Percentiles rank a stretch among this genome's conserved stretches.
Evolutionary conservation across 2,888 invertebrate genomes (phyloP).

Genomic region (Orthonevra nobilis): DNA sequence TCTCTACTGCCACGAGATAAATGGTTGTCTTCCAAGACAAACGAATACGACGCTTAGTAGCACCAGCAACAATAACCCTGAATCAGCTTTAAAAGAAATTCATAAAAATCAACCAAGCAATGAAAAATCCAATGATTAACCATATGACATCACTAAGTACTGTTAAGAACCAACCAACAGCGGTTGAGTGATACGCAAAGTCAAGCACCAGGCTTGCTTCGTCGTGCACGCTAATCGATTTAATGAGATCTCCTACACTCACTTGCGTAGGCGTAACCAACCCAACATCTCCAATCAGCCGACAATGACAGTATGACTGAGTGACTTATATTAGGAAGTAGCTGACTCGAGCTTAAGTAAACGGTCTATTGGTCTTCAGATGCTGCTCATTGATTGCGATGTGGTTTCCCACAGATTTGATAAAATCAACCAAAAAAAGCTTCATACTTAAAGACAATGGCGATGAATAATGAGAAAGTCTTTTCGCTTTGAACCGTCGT

Average conservation of each 20-base stretch:
- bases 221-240: slow-evolving; percentile 9
- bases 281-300: no score
- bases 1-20: no score
- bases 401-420: background rate
- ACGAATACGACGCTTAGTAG: no score
- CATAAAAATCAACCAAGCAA: slow-evolving; percentile 4
- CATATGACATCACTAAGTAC: slow-evolving; percentile 53
- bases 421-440: slow-evolving; percentile 2
- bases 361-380: no score
- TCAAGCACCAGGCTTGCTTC: background rate
- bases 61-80: slow-evolving; percentile 27
- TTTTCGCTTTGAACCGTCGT: slow-evolving; percentile 1
- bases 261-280: slow-evolving; percentile 14
- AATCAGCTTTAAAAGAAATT: slow-evolving; percentile 26
- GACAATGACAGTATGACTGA: no score
- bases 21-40: no score
- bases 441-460: background rate
- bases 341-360: no score
- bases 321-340: no score
- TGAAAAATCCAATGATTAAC: slow-evolving; percentile 48
- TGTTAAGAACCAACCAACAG: slow-evolving; percentile 11
- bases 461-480: slow-evolving; percentile 38
- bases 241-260: slow-evolving; percentile 18
- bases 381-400: no score
- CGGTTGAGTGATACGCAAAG: slow-evolving; percentile 28